Conservation (phyloP, 1,140 invertebrate genomes). For the Sycophaga agraensis region DNA sequence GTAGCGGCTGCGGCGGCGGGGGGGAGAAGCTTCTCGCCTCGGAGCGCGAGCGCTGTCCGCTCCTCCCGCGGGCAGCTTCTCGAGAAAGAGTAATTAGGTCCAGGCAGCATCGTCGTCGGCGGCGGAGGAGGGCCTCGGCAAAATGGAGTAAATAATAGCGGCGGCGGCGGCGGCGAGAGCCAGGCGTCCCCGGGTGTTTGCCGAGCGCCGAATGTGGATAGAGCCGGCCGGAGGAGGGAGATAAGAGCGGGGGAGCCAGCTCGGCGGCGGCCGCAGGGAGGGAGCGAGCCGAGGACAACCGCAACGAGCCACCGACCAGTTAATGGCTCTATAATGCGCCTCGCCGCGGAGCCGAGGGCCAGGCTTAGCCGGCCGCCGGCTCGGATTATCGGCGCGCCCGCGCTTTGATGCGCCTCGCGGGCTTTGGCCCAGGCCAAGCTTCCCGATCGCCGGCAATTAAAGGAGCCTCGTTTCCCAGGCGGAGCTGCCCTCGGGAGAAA, state of each 20-base stretch:
- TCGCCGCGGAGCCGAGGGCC: no score
- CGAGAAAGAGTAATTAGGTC: slow-evolving; percentile 38
- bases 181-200: slow-evolving; percentile 38
- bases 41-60: no score
- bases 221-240: not conserved
- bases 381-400: slow-evolving; percentile 40
- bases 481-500: no score
- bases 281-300: slow-evolving; percentile 37
- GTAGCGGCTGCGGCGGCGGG: not conserved
- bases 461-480: no score
- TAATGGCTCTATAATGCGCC: slow-evolving; percentile 49
- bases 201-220: slow-evolving; percentile 31
- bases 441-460: no score
- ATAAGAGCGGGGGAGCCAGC: not conserved
- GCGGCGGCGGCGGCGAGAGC: slow-evolving; percentile 21
- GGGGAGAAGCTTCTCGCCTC: not conserved
- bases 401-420: no score
- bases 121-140: slow-evolving; percentile 19
- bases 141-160: slow-evolving; percentile 47
- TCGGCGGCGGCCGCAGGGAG: slow-evolving; percentile 28
- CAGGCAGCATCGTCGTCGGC: not conserved
- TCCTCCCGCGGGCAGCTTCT: no score
- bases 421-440: no score
- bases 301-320: slow-evolving; percentile 45
- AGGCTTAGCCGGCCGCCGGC: slow-evolving; percentile 8